Conservation (phyloP, 2,888 invertebrate genomes). For the Pseudeuparius sepicola region DNA sequence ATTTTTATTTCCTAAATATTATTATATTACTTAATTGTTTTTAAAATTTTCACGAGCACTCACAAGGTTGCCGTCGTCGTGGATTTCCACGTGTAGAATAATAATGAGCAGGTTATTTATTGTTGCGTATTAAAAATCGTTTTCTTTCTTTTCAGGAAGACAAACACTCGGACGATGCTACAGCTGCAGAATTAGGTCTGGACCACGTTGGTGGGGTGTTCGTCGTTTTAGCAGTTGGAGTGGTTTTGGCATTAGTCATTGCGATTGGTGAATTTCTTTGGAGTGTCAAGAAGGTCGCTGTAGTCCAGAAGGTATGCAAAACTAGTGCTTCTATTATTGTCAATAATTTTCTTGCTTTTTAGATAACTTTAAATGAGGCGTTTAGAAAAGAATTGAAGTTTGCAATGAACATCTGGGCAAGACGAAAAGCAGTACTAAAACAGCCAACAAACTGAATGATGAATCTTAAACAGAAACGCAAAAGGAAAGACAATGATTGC, state of each 20-base stretch:
- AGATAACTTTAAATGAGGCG: constrained; percentile 62
- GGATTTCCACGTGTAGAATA: no score
- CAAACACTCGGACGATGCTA: constrained; percentile 26
- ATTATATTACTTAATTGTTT: no score
- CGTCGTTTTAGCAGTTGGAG: constrained; percentile 69
- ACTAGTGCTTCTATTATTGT: constrained; percentile 9
- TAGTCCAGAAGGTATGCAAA: constrained; percentile 59
- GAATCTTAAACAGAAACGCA: no score
- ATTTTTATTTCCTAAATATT: no score
- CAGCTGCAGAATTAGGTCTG: constrained; percentile 58
- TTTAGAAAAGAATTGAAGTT: constrained; percentile 60
- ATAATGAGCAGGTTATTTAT: no score
- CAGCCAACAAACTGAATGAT: no score
- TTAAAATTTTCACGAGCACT: no score
- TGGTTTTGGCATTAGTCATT: constrained; percentile 58
- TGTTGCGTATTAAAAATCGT: no score
- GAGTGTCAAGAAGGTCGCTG: constrained; percentile 69
- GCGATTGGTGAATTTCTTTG: constrained; percentile 77
- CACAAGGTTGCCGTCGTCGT: no score
- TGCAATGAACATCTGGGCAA: constrained; percentile 60
- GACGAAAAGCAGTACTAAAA: constrained; percentile 51
- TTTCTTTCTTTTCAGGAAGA: constrained; percentile 28
- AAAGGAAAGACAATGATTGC: no score
- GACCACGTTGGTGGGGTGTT: constrained; percentile 89
- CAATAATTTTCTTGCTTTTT: constrained; percentile 25